Evolutionary conservation across 2,113 vertebrate genomes (phyloP), one percentile per base, ranked within the genome.

Genomic region (Scomber colias): DNA sequence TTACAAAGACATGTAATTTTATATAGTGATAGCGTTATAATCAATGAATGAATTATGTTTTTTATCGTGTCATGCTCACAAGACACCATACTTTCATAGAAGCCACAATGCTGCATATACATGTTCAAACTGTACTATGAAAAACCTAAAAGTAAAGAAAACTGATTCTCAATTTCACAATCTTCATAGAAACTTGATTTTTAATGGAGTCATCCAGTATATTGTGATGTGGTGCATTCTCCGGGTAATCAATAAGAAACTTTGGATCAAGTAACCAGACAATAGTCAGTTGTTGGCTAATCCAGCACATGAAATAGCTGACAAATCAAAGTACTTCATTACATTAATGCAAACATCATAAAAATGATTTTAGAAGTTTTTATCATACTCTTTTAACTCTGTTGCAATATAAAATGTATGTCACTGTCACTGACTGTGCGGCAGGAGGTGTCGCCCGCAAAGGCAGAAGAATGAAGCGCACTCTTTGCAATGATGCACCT

Each of bases 401-500:
- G n/a, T 60, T 16, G 62, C 7, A 3, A 16, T 11, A 4, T 17
- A 4, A 59, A 49, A 71, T 56, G 31, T 40, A 9, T 59, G 16
- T 59, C n/a, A n/a, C 17, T 59, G 48, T 8, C 24, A 27, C 49
- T 8, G 5, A 61, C 60, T 72, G 16, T 83, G 27, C 44, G 57
- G n/a, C 40, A 78, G 70, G 69, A 86, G 65, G 14, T 69, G 71
- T 69, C 12, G 1, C 15, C 21, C 54, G 62, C 61, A 77, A 57
- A n/a, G 13, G 40, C 46, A 75, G 56, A 80, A 2, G 19, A 65
- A 24, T 46, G 35, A 70, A 70, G 24, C 17, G 9, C 30, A 19
- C 21, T 56, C 17, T 17, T 51, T 7, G 53, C 17, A 46, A 48
- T 46, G 17, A 64, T 19, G 35, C 90, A 92, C 62, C 89, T 86